phyloP scores from a whole-genome alignment of 2,113 vertebrate species.

The Natator depressus region DNA sequence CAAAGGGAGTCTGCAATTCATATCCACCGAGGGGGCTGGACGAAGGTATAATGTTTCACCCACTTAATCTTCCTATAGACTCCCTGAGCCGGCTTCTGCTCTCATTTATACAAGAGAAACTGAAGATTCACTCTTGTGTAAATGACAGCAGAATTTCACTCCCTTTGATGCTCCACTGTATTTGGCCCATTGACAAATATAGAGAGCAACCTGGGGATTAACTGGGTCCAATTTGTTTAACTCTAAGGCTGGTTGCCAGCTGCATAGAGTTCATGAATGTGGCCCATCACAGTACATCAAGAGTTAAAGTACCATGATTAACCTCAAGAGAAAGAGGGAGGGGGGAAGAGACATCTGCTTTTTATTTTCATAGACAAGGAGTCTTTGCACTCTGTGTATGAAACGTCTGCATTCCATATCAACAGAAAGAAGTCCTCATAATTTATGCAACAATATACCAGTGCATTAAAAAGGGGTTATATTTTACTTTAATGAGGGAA shows the following conservation, averaged over 20 bases:
- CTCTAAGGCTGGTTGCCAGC: background rate
- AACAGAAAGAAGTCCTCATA: slow-evolving; percentile 77
- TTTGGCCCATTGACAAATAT: background rate
- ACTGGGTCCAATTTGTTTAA: background rate
- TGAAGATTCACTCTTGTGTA: background rate
- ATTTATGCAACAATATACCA: slow-evolving; percentile 79
- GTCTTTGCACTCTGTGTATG: slow-evolving; percentile 65
- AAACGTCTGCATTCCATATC: slow-evolving; percentile 77
- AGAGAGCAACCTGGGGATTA: background rate
- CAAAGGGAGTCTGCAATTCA: background rate
- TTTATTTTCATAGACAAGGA: slow-evolving; percentile 76
- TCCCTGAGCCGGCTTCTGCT: background rate
- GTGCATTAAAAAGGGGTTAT: slow-evolving; percentile 72
- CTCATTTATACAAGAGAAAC: background rate
- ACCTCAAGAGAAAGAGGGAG: slow-evolving; percentile 19
- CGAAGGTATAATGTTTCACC: background rate
- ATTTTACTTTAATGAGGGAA: slow-evolving; percentile 83
- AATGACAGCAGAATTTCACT: background rate
- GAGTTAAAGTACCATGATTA: slow-evolving; percentile 68
- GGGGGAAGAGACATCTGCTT: slow-evolving; percentile 82
- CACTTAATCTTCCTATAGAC: fast-evolving
- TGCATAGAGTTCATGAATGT: background rate
- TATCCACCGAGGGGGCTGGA: background rate
- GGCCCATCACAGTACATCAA: slow-evolving; percentile 12
- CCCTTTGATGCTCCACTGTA: background rate